These are phyloP conservation scores for Buphagus erythrorhynchus DNA, from an alignment of 2,797 vertebrate genomes.

Conservation along the genomic window DNA sequence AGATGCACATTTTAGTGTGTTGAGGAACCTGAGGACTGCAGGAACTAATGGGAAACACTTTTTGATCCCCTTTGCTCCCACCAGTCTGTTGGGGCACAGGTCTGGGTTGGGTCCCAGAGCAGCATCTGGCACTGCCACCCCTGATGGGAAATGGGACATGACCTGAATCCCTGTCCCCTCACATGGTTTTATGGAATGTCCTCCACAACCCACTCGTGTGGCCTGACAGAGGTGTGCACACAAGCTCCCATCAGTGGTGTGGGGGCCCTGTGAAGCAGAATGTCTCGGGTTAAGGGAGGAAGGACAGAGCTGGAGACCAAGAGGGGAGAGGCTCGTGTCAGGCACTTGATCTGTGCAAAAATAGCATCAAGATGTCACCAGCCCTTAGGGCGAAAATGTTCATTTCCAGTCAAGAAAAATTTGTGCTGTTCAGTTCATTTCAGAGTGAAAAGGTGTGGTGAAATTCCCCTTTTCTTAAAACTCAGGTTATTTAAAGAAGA, in stretches of 20 bases:
- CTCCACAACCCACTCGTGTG: fast-evolving
- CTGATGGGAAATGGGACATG: neutral
- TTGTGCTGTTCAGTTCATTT: neutral
- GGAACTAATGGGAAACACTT: neutral
- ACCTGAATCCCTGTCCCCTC: neutral
- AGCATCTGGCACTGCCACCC: neutral
- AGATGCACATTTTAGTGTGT: neutral
- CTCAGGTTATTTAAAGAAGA: neutral
- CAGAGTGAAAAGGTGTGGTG: neutral
- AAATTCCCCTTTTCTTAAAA: neutral
- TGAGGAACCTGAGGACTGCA: neutral
- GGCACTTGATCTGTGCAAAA: neutral
- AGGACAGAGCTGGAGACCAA: neutral
- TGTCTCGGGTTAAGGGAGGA: neutral
- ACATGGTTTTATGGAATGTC: neutral
- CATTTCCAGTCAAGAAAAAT: neutral
- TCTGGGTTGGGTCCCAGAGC: neutral
- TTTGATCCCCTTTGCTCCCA: neutral
- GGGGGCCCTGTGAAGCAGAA: neutral
- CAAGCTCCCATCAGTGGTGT: neutral
- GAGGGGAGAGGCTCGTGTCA: fast-evolving
- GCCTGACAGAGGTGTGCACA: fast-evolving
- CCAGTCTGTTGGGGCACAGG: fast-evolving
- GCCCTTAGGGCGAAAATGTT: neutral
- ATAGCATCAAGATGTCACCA: neutral